These are phyloP conservation scores for Neuroterus valhalla DNA, from an alignment of 1,140 invertebrate species.

Conservation along the genomic window DNA sequence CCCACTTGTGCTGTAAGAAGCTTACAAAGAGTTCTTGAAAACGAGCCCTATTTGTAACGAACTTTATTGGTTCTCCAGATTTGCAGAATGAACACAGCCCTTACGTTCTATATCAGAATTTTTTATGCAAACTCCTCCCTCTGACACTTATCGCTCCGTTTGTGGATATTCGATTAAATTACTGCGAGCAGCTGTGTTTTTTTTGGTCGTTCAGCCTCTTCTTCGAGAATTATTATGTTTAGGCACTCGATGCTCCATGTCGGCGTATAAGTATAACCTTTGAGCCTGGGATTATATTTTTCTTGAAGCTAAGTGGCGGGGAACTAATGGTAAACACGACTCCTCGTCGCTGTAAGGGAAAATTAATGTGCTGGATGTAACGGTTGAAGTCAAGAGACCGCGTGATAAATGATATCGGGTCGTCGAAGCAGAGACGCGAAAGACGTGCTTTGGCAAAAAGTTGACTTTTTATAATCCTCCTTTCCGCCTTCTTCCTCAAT, in stretches of 20 bases:
- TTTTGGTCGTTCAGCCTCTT: constrained; percentile 51
- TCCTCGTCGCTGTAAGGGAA: constrained; percentile 60
- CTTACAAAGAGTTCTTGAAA: background rate
- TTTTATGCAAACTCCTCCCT: constrained; percentile 48
- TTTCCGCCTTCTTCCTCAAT: background rate
- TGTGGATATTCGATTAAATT: constrained; percentile 67
- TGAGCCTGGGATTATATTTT: constrained; percentile 37
- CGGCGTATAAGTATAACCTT: constrained; percentile 44
- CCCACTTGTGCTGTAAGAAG: background rate
- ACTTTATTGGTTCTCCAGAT: constrained; percentile 41
- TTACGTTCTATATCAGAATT: constrained; percentile 60
- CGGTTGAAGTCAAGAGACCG: constrained; percentile 67
- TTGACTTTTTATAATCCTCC: background rate
- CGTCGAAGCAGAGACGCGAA: constrained; percentile 42
- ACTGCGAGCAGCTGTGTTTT: constrained; percentile 68
- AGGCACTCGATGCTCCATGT: constrained; percentile 46
- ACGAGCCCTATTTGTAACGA: constrained; percentile 1
- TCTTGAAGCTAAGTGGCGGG: constrained; percentile 59
- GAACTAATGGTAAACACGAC: constrained; percentile 71
- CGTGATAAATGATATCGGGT: constrained; percentile 61
- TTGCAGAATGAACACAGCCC: constrained; percentile 59
- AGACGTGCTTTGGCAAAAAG: too few species aligned
- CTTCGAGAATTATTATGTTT: constrained; percentile 58
- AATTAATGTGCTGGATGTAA: constrained; percentile 70
- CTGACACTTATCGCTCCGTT: constrained; percentile 67